These are phyloP conservation scores for Diarsia brunnea DNA, from an alignment of 2,888 invertebrate genomes.

Conservation along the genomic window DNA sequence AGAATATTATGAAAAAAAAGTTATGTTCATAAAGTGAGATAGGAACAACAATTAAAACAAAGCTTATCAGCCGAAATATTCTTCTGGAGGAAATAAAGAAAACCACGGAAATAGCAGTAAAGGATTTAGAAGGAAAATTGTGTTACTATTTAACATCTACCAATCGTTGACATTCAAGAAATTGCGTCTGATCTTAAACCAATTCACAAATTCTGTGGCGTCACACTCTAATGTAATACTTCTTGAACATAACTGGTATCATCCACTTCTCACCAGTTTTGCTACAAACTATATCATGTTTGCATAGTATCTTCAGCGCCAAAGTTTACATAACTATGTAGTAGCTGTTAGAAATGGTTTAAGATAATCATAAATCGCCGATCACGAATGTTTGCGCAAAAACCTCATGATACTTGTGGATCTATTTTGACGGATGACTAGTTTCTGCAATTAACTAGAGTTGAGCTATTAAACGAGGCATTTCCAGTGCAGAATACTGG, in stretches of 20 bases:
- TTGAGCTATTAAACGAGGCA: conserved; percentile 36
- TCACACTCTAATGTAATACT: conserved; percentile 19
- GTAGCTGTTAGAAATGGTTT: conserved; percentile 37
- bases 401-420: conserved; percentile 29
- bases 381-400: conserved; percentile 60
- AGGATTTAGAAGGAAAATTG: not conserved
- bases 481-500: conserved; percentile 14
- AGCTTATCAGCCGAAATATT: not conserved
- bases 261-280: conserved; percentile 43
- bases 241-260: conserved; percentile 28
- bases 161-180: not conserved
- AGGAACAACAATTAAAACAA: not conserved
- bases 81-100: not conserved
- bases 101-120: not conserved
- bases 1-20: not conserved
- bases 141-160: not conserved
- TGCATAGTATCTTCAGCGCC: conserved; percentile 23
- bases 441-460: conserved; percentile 32
- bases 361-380: conserved; percentile 46
- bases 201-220: conserved; percentile 37
- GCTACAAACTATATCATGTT: conserved; percentile 33
- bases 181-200: conserved; percentile 2
- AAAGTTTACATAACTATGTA: conserved; percentile 49
- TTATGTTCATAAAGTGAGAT: too few relatives aligned
- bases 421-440: conserved; percentile 46